phyloP scores from a whole-genome alignment of 2,113 vertebrate genomes.

The Trematocara stigmaticum region DNA sequence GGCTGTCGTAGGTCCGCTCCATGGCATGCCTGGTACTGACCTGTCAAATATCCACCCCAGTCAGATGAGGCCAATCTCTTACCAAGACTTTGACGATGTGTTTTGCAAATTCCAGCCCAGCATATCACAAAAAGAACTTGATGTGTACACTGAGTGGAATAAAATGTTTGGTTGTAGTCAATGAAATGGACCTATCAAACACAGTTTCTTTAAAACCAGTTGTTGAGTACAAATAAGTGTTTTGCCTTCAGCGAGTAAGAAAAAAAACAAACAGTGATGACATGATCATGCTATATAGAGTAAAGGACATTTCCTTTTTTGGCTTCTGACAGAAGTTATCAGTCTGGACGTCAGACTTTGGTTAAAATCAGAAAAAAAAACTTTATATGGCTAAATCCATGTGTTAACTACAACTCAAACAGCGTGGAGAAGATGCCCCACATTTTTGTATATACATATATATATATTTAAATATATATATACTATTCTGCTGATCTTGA shows the following conservation, averaged over 20 bases:
- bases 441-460: conserved; percentile 76
- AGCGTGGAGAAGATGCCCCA: conserved; percentile 81
- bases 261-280: conserved; percentile 64
- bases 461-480: conserved; percentile 53
- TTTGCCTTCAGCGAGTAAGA: conserved; percentile 73
- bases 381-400: conserved; percentile 79
- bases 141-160: conserved; percentile 99
- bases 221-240: conserved; percentile 34
- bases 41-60: conserved; percentile 90
- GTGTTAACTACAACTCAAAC: conserved; percentile 80
- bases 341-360: conserved; percentile 77
- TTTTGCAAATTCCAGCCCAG: conserved; percentile 99
- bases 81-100: conserved; percentile 99
- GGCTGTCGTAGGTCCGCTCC: conserved; percentile 89
- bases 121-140: conserved; percentile 98
- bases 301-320: conserved; percentile 70
- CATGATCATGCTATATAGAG: conserved; percentile 63
- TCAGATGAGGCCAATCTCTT: conserved; percentile 95
- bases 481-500: conserved; percentile 92
- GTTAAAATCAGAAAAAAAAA: conserved; percentile 70
- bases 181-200: conserved; percentile 65
- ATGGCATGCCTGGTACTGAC: conserved; percentile 88
- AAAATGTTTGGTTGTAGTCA: conserved; percentile 99
- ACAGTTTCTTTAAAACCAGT: neutral
- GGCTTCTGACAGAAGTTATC: conserved; percentile 77